Percentiles rank a stretch among this genome's conserved stretches.
Evolutionary conservation across 2,888 invertebrate genomes (phyloP).

Genomic region (Ennomos fuscantarius): DNA sequence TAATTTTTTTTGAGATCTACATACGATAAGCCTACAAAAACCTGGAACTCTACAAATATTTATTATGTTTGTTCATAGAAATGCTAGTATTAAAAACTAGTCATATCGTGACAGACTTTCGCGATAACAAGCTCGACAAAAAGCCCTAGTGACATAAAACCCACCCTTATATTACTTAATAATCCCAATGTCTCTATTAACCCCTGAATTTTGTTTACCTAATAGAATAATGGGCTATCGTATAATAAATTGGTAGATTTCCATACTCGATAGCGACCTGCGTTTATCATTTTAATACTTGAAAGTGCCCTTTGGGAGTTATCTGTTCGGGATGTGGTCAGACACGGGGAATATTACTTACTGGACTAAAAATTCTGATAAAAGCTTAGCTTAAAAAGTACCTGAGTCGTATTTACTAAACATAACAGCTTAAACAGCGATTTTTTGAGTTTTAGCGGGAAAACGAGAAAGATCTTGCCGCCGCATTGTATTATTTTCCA

Average conservation of each 20-base stretch:
- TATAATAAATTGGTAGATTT: constrained; percentile 85
- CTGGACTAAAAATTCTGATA: too few relatives aligned
- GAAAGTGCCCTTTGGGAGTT: constrained; percentile 72
- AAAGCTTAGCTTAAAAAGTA: too few relatives aligned
- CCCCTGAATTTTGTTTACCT: constrained; percentile 78
- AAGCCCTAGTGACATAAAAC: constrained; percentile 44
- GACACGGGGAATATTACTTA: not conserved
- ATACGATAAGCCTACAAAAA: too few relatives aligned
- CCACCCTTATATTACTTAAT: constrained; percentile 66
- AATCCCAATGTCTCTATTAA: constrained; percentile 78
- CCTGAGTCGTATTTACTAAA: too few relatives aligned
- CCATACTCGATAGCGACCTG: constrained; percentile 76
- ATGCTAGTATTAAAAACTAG: constrained; percentile 9
- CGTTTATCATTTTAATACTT: constrained; percentile 82
- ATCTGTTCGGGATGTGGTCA: constrained; percentile 10
- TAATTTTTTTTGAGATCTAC: too few relatives aligned
- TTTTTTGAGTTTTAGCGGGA: too few relatives aligned
- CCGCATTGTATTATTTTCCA: too few relatives aligned
- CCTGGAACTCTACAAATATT: too few relatives aligned
- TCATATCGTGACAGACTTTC: constrained; percentile 25
- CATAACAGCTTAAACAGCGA: too few relatives aligned
- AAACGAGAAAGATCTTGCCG: too few relatives aligned
- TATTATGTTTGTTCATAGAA: too few relatives aligned
- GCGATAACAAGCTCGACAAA: constrained; percentile 42
- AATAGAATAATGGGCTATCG: constrained; percentile 83